Conservation (phyloP, 2,888 invertebrate genomes). For the Acanthosoma haemorrhoidale region DNA sequence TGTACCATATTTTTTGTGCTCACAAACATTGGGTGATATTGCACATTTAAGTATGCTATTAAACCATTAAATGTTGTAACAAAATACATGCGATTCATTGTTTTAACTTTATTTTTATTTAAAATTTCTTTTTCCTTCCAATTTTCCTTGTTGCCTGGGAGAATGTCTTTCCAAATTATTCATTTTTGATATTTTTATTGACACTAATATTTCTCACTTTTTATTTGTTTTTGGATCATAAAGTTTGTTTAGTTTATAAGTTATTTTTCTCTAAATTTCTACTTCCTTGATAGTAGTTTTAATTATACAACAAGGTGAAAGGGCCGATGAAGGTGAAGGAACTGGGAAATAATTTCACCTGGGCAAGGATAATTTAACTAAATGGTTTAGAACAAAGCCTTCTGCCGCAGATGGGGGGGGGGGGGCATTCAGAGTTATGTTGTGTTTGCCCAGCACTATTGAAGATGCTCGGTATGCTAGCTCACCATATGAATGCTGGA, state of each 20-base stretch:
- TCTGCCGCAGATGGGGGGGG: no score
- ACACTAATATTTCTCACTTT: no score
- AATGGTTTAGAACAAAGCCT: not conserved
- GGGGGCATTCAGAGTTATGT: no score
- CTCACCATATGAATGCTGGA: not conserved
- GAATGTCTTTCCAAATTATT: no score
- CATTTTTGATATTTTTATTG: no score
- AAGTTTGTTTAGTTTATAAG: no score
- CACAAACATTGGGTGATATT: conserved; percentile 25
- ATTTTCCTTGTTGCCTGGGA: not conserved
- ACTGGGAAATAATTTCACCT: not conserved
- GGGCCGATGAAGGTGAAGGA: not conserved
- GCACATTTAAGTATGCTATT: conserved; percentile 23
- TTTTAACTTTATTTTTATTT: not conserved
- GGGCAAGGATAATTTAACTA: not conserved
- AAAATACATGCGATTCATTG: conserved; percentile 7
- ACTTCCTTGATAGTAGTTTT: no score
- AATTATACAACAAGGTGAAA: not conserved
- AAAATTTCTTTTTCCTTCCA: not conserved
- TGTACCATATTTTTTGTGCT: conserved; percentile 26
- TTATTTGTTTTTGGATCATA: no score
- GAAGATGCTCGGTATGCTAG: not conserved
- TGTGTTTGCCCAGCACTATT: not conserved
- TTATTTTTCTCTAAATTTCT: no score
- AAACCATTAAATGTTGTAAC: conserved; percentile 22